Base-by-base conservation (phyloP, 2,113 vertebrate genomes). In the Mungos mungo region DNA sequence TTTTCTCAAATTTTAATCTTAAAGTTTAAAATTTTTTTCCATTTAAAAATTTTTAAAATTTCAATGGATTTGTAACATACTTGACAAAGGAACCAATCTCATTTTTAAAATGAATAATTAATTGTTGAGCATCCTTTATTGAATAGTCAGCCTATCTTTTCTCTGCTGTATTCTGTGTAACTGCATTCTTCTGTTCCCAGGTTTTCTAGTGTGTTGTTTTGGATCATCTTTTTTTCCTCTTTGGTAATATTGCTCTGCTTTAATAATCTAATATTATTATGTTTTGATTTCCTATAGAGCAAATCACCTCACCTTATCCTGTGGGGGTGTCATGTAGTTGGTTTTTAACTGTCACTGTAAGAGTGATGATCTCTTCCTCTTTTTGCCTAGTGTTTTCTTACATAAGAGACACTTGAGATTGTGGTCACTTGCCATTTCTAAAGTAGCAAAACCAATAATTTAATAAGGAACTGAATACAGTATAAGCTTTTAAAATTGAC, bases 1-100 rank as follows among this genome's bases (percentile, higher is more conserved):
- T 33, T 93, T 47, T 60, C 66, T 86, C 35, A 77, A 77, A 83
- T 96, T 92, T 88, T 96, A 60, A 82, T 88, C 54, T 66, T 80
- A 35, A 87, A 87, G 33, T 72, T 86, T 87, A 81, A 88, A 16
- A 60, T 25, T 41, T 60, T 41, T 79, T 91, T 91, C 71, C 31
- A 91, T 91, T 84, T 35, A 50, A 18, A 47, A 38, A 69, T 69
- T 25, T n/a, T 35, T 71, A 87, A 65, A 84, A 50, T 69, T 57
- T 63, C 16, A 60, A 23, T 65, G 25, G 52, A 52, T 82, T 81
- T 76, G 85, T 68, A 47, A 85, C n/a, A 85, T 50, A 93, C 54
- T 57, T 57, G 76, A 85, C n/a, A 90, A 79, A 27, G 52, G 66
- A 57, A 54, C 35, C 63, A 84, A 27, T 29, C 63, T 41, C 23